Percentiles rank a stretch among this genome's conserved stretches.
Conservation (phyloP, 2,888 invertebrate species). For the Agrypnus murinus region DNA sequence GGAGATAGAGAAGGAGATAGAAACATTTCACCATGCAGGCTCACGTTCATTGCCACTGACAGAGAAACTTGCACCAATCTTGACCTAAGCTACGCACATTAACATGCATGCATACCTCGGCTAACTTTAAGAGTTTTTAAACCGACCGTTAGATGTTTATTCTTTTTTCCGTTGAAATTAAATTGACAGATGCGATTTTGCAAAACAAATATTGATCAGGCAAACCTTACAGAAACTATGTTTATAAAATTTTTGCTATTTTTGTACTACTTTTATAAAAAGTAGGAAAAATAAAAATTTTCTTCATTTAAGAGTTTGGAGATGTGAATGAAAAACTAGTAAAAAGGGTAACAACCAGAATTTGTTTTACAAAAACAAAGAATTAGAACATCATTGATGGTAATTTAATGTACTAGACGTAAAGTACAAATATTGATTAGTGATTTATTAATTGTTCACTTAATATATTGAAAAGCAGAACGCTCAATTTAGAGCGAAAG, state of each 20-base stretch:
- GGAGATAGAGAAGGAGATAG: conserved; percentile 63
- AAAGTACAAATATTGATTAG: not conserved
- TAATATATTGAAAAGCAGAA: conserved; percentile 7
- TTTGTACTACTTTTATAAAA: not conserved
- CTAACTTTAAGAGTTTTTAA: conserved; percentile 31
- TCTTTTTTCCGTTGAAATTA: conserved; percentile 17
- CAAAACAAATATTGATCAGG: conserved; percentile 17
- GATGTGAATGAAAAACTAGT: too few species aligned
- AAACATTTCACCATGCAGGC: conserved; percentile 57
- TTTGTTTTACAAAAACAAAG: not conserved
- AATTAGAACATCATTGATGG: not conserved
- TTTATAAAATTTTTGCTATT: conserved; percentile 1
- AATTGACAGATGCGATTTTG: conserved; percentile 6
- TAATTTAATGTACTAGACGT: conserved; percentile 1
- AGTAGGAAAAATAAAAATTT: conserved; percentile 1
- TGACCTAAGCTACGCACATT: conserved; percentile 59
- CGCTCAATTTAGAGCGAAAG: conserved; percentile 1
- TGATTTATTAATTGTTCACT: not conserved
- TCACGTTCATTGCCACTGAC: conserved; percentile 59
- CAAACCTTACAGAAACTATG: not conserved
- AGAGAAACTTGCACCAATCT: conserved; percentile 58
- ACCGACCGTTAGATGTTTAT: conserved; percentile 22
- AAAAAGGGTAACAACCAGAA: too few species aligned
- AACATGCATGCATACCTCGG: conserved; percentile 41
- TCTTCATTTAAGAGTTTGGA: too few species aligned